Conservation (phyloP, 2,888 invertebrate genomes). For the Drosophila tripunctata region DNA sequence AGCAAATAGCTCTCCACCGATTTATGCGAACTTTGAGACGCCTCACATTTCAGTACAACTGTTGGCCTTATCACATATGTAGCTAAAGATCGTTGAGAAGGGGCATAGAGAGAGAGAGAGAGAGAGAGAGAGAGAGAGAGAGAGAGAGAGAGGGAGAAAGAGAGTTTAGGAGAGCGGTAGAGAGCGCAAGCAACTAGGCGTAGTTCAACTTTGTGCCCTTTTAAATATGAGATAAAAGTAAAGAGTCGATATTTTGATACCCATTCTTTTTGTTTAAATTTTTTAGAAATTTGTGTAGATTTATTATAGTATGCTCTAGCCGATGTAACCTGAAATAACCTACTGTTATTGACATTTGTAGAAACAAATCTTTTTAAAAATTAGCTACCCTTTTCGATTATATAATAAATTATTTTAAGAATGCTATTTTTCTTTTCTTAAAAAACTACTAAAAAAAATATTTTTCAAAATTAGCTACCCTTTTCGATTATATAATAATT, state of each 20-base stretch:
- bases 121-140: background rate
- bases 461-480: too few species aligned
- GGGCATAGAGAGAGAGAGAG: background rate
- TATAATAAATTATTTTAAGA: too few species aligned
- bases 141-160: background rate
- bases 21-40: conserved; percentile 68
- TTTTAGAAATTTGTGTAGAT: background rate
- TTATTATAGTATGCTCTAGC: too few species aligned
- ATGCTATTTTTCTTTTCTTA: too few species aligned
- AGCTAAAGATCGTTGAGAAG: background rate
- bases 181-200: background rate
- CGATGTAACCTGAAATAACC: too few species aligned
- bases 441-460: too few species aligned
- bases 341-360: too few species aligned
- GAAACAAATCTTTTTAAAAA: too few species aligned
- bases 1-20: conserved; percentile 58
- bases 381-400: too few species aligned
- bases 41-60: conserved; percentile 33
- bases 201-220: background rate
- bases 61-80: conserved; percentile 41
- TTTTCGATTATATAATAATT: too few species aligned
- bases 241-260: background rate
- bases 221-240: background rate
- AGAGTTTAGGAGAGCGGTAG: background rate
- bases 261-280: background rate